These are phyloP conservation scores for Lordiphosa mommai DNA, from an alignment of 1,140 invertebrate species.

Conservation along the genomic window DNA sequence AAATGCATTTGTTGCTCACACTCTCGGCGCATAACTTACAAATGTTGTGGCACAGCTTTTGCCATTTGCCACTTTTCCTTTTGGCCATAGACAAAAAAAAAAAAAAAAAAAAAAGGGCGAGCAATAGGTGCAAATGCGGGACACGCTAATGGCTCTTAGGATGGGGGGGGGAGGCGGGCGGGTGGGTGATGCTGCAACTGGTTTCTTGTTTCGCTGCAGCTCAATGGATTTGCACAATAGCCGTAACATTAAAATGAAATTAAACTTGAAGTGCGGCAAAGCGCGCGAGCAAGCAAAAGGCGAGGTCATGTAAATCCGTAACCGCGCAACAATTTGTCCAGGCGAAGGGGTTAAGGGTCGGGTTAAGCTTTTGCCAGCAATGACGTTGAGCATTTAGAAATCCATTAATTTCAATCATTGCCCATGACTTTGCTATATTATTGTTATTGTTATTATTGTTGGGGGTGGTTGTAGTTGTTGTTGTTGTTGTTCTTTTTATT, in stretches of 20 bases:
- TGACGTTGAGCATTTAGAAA: slow-evolving; percentile 64
- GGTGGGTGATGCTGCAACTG: slow-evolving; percentile 21
- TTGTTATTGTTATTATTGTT: slow-evolving; percentile 49
- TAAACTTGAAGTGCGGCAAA: slow-evolving; percentile 28
- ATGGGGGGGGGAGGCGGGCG: neutral
- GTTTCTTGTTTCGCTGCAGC: slow-evolving; percentile 5
- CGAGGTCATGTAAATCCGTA: slow-evolving; percentile 19
- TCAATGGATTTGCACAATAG: slow-evolving; percentile 23
- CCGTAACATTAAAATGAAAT: slow-evolving; percentile 37
- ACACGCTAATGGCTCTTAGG: slow-evolving; percentile 3
- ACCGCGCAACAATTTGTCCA: slow-evolving; percentile 47
- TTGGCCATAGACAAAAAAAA: neutral
- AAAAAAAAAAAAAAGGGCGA: neutral
- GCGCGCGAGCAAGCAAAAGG: neutral
- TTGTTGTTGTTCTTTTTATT: slow-evolving; percentile 24
- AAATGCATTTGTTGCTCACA: slow-evolving; percentile 16
- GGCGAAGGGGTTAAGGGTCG: slow-evolving; percentile 4
- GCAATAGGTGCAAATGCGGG: neutral
- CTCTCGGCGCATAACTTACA: neutral
- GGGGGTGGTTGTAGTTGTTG: slow-evolving; percentile 36
- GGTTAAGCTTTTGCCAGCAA: slow-evolving; percentile 21
- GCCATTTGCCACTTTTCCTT: neutral
- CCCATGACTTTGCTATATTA: slow-evolving; percentile 64
- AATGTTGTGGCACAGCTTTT: slow-evolving; percentile 10
- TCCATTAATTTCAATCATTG: slow-evolving; percentile 74